Percentiles rank a stretch among this genome's conserved stretches.
These are phyloP conservation scores for Telenomus remus DNA, from an alignment of 1,140 invertebrate genomes.

Conservation along the genomic window DNA sequence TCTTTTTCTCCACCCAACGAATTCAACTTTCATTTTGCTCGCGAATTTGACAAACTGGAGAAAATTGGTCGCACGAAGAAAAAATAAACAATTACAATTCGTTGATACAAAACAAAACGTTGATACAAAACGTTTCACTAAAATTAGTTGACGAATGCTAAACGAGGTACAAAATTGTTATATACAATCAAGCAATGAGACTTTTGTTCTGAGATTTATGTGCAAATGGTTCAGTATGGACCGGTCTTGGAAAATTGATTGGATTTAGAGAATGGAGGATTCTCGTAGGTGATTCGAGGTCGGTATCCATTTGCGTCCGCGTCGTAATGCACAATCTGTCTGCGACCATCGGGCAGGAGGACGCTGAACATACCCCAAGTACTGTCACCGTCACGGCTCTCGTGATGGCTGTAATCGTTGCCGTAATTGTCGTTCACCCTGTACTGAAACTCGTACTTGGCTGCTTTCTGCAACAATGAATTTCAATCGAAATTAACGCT, in stretches of 20 bases:
- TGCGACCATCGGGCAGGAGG: slow-evolving; percentile 84
- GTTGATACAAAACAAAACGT: too few relatives aligned
- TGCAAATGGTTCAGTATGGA: slow-evolving; percentile 38
- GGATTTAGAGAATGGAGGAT: slow-evolving; percentile 68
- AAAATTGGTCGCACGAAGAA: too few relatives aligned
- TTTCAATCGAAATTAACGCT: too few relatives aligned
- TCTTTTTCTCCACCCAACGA: too few relatives aligned
- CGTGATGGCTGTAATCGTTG: slow-evolving; percentile 84
- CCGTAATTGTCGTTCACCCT: slow-evolving; percentile 83
- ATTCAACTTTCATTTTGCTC: too few relatives aligned
- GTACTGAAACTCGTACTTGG: slow-evolving; percentile 85
- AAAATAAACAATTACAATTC: too few relatives aligned
- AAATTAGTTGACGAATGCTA: too few relatives aligned
- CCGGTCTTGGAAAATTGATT: slow-evolving; percentile 37
- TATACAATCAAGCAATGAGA: too few relatives aligned
- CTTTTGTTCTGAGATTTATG: too few relatives aligned
- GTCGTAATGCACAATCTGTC: slow-evolving; percentile 86
- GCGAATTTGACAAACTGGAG: too few relatives aligned
- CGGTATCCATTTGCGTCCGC: slow-evolving; percentile 86
- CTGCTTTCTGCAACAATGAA: slow-evolving; percentile 75
- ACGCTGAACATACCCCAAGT: slow-evolving; percentile 84
- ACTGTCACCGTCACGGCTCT: slow-evolving; percentile 80
- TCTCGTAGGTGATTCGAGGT: slow-evolving; percentile 84
- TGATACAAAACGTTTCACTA: too few relatives aligned
- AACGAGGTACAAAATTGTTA: too few relatives aligned